phyloP scores from a whole-genome alignment of 2,113 vertebrate species.

The Emydocephalus ijimae region DNA sequence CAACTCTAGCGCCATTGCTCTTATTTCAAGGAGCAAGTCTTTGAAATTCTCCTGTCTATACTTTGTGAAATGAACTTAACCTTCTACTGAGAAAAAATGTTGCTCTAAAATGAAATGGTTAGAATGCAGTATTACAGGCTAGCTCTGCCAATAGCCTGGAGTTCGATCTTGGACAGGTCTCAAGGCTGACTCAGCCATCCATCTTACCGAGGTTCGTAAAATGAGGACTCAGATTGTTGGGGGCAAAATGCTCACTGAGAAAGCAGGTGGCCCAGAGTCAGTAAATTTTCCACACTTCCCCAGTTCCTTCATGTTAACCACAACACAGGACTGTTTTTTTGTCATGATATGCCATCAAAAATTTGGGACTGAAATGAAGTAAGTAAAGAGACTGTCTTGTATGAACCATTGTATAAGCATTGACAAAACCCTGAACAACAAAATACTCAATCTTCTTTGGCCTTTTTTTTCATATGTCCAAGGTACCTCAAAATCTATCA shows the following conservation, averaged over 20 bases:
- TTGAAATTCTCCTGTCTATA: neutral
- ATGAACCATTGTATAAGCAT: neutral
- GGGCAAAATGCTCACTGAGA: neutral
- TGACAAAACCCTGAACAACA: neutral
- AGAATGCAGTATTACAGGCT: neutral
- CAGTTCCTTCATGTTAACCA: neutral
- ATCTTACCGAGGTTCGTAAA: neutral
- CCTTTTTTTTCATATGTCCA: neutral
- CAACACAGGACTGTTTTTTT: neutral
- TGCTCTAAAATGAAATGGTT: neutral
- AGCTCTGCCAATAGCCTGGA: neutral
- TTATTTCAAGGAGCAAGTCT: constrained; percentile 1
- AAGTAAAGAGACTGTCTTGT: neutral
- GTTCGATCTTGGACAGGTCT: neutral
- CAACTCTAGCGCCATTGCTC: neutral
- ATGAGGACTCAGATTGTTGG: neutral
- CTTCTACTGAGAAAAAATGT: neutral
- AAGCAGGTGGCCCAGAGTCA: neutral
- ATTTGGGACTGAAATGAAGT: neutral
- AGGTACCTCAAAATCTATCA: neutral
- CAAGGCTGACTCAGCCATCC: neutral
- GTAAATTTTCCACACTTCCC: neutral
- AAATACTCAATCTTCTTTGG: neutral
- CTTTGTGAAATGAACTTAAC: neutral
- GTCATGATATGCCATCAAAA: neutral